Conservation (phyloP, 37 sponge, comb jelly and placozoan species). For the Halichondria panicea region DNA sequence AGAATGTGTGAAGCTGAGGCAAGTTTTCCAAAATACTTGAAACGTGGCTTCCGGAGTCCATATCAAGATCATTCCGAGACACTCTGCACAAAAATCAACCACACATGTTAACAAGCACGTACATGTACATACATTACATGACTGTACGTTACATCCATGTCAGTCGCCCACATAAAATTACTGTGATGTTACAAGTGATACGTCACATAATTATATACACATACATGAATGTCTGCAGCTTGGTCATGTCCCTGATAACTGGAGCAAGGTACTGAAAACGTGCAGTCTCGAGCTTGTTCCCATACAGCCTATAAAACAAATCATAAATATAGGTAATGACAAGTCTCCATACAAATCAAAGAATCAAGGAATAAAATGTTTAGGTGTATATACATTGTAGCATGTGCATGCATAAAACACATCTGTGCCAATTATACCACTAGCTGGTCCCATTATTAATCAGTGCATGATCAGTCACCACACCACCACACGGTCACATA, state of each 20-base stretch:
- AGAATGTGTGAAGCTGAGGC: slow-evolving; percentile 16
- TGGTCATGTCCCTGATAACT: slow-evolving; percentile 9
- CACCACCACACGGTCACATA: too few species aligned
- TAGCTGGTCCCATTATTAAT: too few species aligned
- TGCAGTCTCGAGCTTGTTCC: slow-evolving; percentile 22
- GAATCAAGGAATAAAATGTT: too few species aligned
- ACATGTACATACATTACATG: neutral
- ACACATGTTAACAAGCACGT: neutral
- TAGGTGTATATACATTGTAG: too few species aligned
- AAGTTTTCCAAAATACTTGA: slow-evolving; percentile 4
- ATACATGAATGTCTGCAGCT: slow-evolving; percentile 37
- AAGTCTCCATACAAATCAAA: too few species aligned
- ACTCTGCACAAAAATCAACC: neutral
- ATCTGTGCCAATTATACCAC: too few species aligned
- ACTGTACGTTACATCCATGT: too few species aligned
- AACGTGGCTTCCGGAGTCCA: slow-evolving; percentile 1
- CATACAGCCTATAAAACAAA: slow-evolving; percentile 38
- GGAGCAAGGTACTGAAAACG: slow-evolving; percentile 12
- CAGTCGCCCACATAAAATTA: too few species aligned
- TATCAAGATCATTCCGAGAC: slow-evolving; percentile 28
- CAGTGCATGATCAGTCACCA: too few species aligned
- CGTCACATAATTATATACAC: neutral
- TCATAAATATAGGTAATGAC: neutral
- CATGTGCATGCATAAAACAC: too few species aligned
- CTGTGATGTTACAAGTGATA: too few species aligned